These are phyloP conservation scores for Xestia sexstrigata DNA, from an alignment of 2,888 invertebrate genomes.

Conservation along the genomic window DNA sequence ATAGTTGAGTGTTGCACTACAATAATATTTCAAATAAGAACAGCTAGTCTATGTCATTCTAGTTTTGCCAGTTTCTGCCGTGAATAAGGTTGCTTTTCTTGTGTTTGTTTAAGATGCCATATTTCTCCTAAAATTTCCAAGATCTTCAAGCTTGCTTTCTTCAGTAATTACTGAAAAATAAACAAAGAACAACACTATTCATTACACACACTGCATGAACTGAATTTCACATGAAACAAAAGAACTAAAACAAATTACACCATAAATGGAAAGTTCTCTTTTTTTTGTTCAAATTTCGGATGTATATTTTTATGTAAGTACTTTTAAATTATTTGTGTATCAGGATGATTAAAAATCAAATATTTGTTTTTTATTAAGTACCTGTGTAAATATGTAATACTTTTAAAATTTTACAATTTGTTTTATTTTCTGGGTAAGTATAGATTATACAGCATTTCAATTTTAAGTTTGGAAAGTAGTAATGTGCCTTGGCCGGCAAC, in stretches of 20 bases:
- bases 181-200: slow-evolving; percentile 82
- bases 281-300: background rate
- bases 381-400: background rate
- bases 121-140: slow-evolving; percentile 27
- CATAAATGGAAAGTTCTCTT: background rate
- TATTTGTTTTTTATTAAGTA: background rate
- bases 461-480: background rate
- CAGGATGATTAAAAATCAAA: background rate
- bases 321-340: background rate
- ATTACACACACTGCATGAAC: slow-evolving; percentile 75
- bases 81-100: background rate
- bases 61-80: background rate
- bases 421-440: background rate
- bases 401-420: background rate
- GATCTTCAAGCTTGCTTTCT: slow-evolving; percentile 29
- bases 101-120: background rate
- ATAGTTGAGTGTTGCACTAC: slow-evolving; percentile 2
- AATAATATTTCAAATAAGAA: background rate
- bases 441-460: background rate
- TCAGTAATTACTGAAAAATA: slow-evolving; percentile 81
- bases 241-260: background rate
- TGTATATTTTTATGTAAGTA: background rate
- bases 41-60: slow-evolving; percentile 3
- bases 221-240: slow-evolving; percentile 28
- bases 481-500: background rate